These are phyloP conservation scores for Calameuta idolon DNA, from an alignment of 2,888 invertebrate species.

Conservation along the genomic window DNA sequence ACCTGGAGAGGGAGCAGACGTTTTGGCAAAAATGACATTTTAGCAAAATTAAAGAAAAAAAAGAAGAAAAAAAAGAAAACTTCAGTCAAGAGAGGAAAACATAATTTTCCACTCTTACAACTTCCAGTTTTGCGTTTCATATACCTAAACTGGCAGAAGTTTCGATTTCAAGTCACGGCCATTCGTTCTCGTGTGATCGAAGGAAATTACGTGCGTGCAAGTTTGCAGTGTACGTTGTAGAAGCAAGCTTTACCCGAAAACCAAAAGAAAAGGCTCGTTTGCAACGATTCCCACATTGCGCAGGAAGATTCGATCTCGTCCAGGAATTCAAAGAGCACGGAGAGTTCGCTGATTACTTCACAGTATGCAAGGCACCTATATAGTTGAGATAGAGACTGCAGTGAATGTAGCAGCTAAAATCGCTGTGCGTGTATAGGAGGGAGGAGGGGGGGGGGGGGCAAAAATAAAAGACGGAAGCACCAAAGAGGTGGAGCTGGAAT, in stretches of 20 bases:
- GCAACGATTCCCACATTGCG: neutral
- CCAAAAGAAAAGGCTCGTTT: neutral
- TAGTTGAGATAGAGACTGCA: neutral
- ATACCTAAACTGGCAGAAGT: neutral
- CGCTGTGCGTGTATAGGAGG: neutral
- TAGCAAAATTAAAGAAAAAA: neutral
- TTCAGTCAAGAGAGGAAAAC: neutral
- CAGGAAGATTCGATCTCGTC: neutral
- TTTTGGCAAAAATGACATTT: neutral
- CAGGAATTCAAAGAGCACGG: neutral
- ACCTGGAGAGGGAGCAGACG: neutral
- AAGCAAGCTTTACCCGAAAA: neutral
- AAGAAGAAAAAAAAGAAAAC: no score
- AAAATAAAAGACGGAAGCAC: neutral
- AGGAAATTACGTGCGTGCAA: neutral
- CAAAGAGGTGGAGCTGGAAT: neutral
- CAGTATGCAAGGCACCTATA: neutral
- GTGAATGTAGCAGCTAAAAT: neutral
- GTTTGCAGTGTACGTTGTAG: neutral
- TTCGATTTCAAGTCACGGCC: neutral
- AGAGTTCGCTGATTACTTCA: neutral
- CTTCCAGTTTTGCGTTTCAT: neutral
- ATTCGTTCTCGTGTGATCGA: neutral
- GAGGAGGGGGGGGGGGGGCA: no score
- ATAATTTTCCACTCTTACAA: neutral